phyloP scores from a whole-genome alignment of 2,888 invertebrate genomes.

The Hermaeophaga mercurialis region DNA sequence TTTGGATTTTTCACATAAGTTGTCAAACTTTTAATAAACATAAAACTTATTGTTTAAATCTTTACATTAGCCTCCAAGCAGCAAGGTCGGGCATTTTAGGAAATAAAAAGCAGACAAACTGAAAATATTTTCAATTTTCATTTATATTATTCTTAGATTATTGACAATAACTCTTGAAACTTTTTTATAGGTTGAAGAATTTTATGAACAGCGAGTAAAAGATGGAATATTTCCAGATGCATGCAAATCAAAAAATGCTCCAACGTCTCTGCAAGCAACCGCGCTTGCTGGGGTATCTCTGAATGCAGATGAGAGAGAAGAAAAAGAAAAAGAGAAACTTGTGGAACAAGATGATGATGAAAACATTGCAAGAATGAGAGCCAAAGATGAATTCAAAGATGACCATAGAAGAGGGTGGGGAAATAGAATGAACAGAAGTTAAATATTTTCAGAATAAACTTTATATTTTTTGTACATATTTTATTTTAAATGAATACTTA shows the following conservation, averaged over 20 bases:
- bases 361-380: slow-evolving; percentile 66
- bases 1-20: too few relatives aligned
- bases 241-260: slow-evolving; percentile 48
- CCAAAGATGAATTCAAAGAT: slow-evolving; percentile 88
- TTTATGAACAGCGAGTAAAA: slow-evolving; percentile 80
- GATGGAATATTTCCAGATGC: slow-evolving; percentile 62
- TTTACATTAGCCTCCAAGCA: too few relatives aligned
- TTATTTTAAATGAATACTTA: too few relatives aligned
- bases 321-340: slow-evolving; percentile 66
- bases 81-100: too few relatives aligned
- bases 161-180: too few relatives aligned
- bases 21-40: too few relatives aligned
- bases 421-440: slow-evolving; percentile 81
- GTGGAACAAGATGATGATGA: slow-evolving; percentile 77
- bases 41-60: too few relatives aligned
- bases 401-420: slow-evolving; percentile 87
- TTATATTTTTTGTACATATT: too few relatives aligned
- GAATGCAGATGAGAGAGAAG: slow-evolving; percentile 64
- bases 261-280: slow-evolving; percentile 52
- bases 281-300: slow-evolving; percentile 50
- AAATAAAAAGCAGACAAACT: too few relatives aligned
- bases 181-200: slow-evolving; percentile 79
- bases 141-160: too few relatives aligned
- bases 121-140: too few relatives aligned
- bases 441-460: too few relatives aligned